Base-by-base conservation (phyloP, 92 coral and sea anemone species). In the Palythoa heliodiscus region DNA sequence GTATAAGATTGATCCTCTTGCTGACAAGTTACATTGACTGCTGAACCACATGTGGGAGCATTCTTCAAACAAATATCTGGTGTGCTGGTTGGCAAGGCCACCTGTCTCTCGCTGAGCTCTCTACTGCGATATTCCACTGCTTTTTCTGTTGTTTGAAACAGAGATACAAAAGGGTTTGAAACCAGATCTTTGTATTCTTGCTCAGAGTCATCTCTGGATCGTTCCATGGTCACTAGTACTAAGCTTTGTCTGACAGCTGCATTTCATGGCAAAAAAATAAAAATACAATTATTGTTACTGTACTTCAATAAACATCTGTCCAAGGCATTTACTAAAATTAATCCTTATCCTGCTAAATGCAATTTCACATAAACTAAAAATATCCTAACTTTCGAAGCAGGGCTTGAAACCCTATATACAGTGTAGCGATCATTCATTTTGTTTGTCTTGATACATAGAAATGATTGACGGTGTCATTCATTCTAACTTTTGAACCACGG, bases 141-240 rank as follows among this genome's bases (percentile, higher is more conserved):
- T 63, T 91, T 71, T 64, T 81, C 90, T 55, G 86, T 63, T 13
- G 95, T 75, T 77, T 94, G 87, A 58, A 96, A 96, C 71, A 96
- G 88, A n/a, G 98, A 95, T n/a, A 90, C 87, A 82, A 96, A 96
- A 29, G 99, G 99, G 84, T 96, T 96, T 38, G 92, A 86, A 39
- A 88, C 74, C 67, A 92, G 73, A 24, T 85, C 74, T 66, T 83
- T 64, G 3, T 43, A 6, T 14, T 83, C 78, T 71, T 70, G 15
- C 78, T 54, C 70, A 25, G 11, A 14, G 40, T 53, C n/a, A 35
- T 14, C 70, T 63, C 60, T 22, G 48, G 74, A 55, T 80, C 66
- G 61, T 17, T 64, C 84, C 84, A 83, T 73, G 8, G 7, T 37
- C 7, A 11, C 71, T 37, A 16, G 12, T 68, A 69, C 43, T 25